These are phyloP conservation scores for Battus philenor DNA, from an alignment of 1,140 invertebrate genomes.

Conservation along the genomic window DNA sequence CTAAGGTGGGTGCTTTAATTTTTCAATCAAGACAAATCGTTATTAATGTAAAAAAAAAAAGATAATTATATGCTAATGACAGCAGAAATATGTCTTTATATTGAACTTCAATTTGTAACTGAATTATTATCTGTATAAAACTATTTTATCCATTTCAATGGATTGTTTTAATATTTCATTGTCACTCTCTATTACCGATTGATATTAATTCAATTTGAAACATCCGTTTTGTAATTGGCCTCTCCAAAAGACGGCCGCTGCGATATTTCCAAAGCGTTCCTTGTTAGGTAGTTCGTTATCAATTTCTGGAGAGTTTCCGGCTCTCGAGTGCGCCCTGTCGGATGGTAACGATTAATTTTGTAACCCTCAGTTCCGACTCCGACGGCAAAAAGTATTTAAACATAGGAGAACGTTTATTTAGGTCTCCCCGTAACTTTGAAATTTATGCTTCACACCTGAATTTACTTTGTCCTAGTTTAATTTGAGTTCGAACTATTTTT, in stretches of 20 bases:
- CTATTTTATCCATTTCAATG: too few relatives aligned
- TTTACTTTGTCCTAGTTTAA: constrained; percentile 1
- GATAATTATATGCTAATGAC: too few relatives aligned
- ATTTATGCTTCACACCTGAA: constrained; percentile 1
- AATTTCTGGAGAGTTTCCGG: constrained; percentile 45
- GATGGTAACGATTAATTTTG: constrained; percentile 51
- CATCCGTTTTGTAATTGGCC: constrained; percentile 12
- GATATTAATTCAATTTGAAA: constrained; percentile 5
- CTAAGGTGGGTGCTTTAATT: too few relatives aligned
- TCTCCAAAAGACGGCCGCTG: not conserved
- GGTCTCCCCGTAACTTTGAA: constrained; percentile 6
- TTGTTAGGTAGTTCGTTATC: constrained; percentile 46
- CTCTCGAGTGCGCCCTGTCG: constrained; percentile 33
- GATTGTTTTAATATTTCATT: too few relatives aligned
- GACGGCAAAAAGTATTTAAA: constrained; percentile 28
- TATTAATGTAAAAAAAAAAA: too few relatives aligned
- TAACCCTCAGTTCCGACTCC: constrained; percentile 30
- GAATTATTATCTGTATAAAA: too few relatives aligned
- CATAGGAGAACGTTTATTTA: constrained; percentile 5
- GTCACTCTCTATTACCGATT: constrained; percentile 5
- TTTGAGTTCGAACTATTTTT: too few relatives aligned
- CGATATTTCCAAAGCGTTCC: constrained; percentile 23
- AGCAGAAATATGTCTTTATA: too few relatives aligned
- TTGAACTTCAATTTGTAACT: too few relatives aligned
- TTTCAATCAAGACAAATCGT: too few relatives aligned